Evolutionary conservation across 2,797 vertebrate genomes (phyloP).

Genomic region (Hoplostethus atlanticus): DNA sequence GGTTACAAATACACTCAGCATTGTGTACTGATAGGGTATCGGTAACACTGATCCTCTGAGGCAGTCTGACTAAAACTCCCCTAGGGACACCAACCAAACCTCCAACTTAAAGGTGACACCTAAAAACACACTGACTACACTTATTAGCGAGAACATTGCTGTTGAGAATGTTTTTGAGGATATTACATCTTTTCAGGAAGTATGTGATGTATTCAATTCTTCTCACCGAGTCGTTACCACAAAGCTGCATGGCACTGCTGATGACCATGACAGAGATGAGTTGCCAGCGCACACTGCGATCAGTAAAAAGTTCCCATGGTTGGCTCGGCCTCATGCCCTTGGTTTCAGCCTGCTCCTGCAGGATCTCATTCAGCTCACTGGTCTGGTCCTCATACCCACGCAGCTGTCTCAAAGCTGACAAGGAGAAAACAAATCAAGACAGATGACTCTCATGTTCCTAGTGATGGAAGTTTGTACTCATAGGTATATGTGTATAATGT

Average conservation of each 20-base stretch:
- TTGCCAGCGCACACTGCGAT: constrained; percentile 86
- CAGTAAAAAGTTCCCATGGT: constrained; percentile 87
- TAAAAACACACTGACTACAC: too few species aligned
- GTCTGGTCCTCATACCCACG: constrained; percentile 83
- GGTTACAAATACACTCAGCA: neutral
- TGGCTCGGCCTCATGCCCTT: constrained; percentile 74
- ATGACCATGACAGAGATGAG: constrained; percentile 87
- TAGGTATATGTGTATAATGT: too few species aligned
- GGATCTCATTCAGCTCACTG: constrained; percentile 89
- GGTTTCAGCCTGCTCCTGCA: constrained; percentile 86
- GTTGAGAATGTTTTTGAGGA: too few species aligned
- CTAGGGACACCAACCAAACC: neutral
- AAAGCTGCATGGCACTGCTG: constrained; percentile 94
- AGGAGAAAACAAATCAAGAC: constrained; percentile 1
- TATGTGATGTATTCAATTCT: neutral
- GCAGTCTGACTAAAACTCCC: constrained; percentile 3
- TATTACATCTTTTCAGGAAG: neutral
- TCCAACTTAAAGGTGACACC: neutral
- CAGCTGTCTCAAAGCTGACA: constrained; percentile 86
- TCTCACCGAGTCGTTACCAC: constrained; percentile 91
- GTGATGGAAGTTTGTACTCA: too few species aligned
- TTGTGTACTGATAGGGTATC: constrained; percentile 22
- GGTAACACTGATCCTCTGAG: constrained; percentile 21
- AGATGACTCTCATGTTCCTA: too few species aligned
- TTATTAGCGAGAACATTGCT: too few species aligned